Base-by-base conservation (phyloP, 2,113 vertebrate species). In the Castor canadensis region DNA sequence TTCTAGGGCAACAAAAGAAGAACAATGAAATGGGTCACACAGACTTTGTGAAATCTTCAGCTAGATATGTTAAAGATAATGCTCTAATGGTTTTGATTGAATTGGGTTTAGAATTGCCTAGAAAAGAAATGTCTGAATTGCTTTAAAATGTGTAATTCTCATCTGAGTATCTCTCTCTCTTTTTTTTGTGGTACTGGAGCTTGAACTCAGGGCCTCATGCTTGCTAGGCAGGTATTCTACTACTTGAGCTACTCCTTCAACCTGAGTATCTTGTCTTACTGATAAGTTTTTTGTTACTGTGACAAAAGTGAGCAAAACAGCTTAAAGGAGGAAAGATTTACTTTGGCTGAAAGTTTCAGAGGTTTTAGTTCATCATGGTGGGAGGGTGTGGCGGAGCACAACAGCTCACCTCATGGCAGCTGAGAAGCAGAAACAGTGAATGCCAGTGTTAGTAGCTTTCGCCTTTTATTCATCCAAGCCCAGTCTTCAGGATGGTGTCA, bases 21-120 rank as follows among this genome's bases (percentile, higher is more conserved):
- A 84, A 79, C 22, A 80, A 75, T 56, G 22, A 72, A 84, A 67
- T 52, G 54, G 24, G 6, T 85, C 64, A 85, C 22, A 87, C 3
- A 38, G 22, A 90, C 12, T 77, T 86, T 80, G 4, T 84, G 87
- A 92, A 67, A 85, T 82, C 88, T 71, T 16, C 20, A 60, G 26
- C 60, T 79, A 89, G 38, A 71, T 11, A 69, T 73, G 90, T 85
- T 87, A 92, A 92, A 94, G 72, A 75, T 20, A 88, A 79, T 77
- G 35, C 11, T 66, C 40, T 84, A 82, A 52, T 94, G 79, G 22
- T 95, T 89, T 83, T 84, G 40, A 96, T 81, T 86, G 56, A 54
- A 76, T 76, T 90, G 72, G 28, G 13, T 73, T 83, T 96, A 94
- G 62, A 95, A 92, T 9, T 38, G 32, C n/a, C 52, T 81, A 85